These are phyloP conservation scores for Hystrix brachyura DNA, from an alignment of 2,113 vertebrate genomes.

Conservation along the genomic window DNA sequence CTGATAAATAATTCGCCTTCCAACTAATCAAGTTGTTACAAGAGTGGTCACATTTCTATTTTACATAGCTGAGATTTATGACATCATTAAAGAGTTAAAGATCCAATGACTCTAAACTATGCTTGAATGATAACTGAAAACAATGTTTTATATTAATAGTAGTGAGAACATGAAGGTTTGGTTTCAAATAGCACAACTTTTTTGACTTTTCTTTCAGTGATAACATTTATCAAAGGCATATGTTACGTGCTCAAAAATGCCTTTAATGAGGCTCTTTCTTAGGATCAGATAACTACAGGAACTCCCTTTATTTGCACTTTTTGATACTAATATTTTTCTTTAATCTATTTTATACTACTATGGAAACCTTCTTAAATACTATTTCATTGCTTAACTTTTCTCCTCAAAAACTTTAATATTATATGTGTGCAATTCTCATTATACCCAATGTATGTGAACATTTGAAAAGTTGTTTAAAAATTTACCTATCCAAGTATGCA, in stretches of 20 bases:
- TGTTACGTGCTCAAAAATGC: not conserved
- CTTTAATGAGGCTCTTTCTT: constrained; percentile 17
- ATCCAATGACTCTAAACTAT: constrained; percentile 61
- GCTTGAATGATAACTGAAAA: constrained; percentile 63
- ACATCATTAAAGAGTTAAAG: constrained; percentile 47
- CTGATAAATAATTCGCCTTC: constrained; percentile 63
- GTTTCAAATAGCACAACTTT: constrained; percentile 49
- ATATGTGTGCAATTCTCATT: not conserved
- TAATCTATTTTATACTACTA: not conserved
- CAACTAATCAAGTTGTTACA: constrained; percentile 50
- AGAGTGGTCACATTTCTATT: constrained; percentile 56
- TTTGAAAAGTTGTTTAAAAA: not conserved
- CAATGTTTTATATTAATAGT: constrained; percentile 38
- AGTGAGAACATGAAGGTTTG: constrained; percentile 44
- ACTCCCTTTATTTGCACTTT: not conserved
- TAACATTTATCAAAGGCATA: constrained; percentile 30
- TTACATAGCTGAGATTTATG: constrained; percentile 50
- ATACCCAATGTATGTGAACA: not conserved
- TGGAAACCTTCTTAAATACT: constrained; percentile 34
- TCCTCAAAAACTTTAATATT: not conserved
- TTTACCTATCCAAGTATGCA: not conserved
- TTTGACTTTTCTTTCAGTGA: constrained; percentile 44
- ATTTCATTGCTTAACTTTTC: constrained; percentile 13
- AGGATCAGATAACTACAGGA: constrained; percentile 14
- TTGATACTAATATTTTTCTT: not conserved